Evolutionary conservation across 53 echinoderm and acorn worm species (phyloP).

Genomic region (Temnopleurus reevesii): DNA sequence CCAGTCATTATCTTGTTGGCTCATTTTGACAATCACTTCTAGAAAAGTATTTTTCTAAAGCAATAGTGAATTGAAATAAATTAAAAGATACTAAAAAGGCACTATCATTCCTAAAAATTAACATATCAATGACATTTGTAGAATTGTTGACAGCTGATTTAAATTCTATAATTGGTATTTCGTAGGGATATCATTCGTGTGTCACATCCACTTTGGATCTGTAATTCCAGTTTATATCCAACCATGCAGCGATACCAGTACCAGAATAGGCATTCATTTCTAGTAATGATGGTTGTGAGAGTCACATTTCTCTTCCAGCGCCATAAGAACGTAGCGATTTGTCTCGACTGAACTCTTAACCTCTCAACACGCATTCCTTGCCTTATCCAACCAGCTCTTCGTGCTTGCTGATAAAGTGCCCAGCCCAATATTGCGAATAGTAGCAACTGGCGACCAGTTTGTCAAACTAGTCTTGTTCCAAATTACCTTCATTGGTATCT

Average conservation of each 20-base stretch:
- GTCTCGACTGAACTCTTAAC: conserved; percentile 41
- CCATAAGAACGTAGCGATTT: conserved; percentile 19
- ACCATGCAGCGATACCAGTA: neutral
- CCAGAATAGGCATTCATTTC: neutral
- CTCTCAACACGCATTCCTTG: conserved; percentile 32
- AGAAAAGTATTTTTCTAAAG: too few relatives aligned
- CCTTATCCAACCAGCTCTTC: conserved; percentile 47
- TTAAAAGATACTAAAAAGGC: too few relatives aligned
- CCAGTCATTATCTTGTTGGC: too few relatives aligned
- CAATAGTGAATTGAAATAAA: too few relatives aligned
- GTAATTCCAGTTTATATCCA: neutral
- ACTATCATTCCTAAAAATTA: too few relatives aligned
- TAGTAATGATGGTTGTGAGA: neutral
- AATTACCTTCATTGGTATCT: neutral
- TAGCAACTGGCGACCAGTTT: conserved; percentile 16
- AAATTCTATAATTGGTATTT: neutral
- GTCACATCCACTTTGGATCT: neutral
- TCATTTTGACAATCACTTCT: too few relatives aligned
- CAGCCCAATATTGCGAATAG: conserved; percentile 7
- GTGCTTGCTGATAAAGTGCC: conserved; percentile 12
- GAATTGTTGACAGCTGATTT: too few relatives aligned
- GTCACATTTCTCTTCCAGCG: conserved; percentile 23
- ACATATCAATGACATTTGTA: too few relatives aligned
- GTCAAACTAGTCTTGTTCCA: neutral
- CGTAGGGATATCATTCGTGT: neutral